Conservation (phyloP, 2,113 vertebrate genomes). For the Sialia sialis region DNA sequence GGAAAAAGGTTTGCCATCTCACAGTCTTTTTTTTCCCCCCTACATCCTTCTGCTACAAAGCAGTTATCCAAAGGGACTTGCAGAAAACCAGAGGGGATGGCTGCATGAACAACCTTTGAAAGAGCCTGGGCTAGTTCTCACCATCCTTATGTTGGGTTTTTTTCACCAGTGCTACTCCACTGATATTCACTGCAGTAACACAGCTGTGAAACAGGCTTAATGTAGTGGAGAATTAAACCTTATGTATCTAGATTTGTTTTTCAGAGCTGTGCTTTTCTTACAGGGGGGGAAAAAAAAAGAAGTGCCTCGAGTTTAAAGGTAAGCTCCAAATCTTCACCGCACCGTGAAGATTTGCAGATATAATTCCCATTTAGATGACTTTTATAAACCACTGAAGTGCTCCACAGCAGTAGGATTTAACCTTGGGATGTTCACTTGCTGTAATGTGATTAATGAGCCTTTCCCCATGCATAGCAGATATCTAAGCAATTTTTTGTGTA, state of each 20-base stretch:
- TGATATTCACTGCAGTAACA: slow-evolving; percentile 11
- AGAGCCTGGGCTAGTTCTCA: not conserved
- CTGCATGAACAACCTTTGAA: not conserved
- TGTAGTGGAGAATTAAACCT: not conserved
- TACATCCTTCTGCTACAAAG: not conserved
- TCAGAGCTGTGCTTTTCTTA: not conserved
- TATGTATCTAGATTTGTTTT: not conserved
- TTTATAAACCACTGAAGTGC: not conserved
- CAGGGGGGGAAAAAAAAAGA: not conserved
- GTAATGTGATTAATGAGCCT: slow-evolving; percentile 58
- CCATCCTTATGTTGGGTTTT: fast-evolving
- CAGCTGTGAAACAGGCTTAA: slow-evolving; percentile 28
- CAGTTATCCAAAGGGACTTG: not conserved
- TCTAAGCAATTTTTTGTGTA: slow-evolving; percentile 18
- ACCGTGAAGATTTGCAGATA: not conserved
- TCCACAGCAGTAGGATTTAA: slow-evolving; percentile 28
- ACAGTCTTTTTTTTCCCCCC: not conserved
- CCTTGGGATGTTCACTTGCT: slow-evolving; percentile 45
- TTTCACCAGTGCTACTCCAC: not conserved
- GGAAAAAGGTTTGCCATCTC: not conserved
- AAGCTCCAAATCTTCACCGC: not conserved
- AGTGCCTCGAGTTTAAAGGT: not conserved
- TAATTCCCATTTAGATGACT: slow-evolving; percentile 1
- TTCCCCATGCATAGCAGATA: slow-evolving; percentile 26
- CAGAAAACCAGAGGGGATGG: not conserved